Conservation (phyloP, 2,797 vertebrate genomes). For the Leuciscus waleckii region DNA sequence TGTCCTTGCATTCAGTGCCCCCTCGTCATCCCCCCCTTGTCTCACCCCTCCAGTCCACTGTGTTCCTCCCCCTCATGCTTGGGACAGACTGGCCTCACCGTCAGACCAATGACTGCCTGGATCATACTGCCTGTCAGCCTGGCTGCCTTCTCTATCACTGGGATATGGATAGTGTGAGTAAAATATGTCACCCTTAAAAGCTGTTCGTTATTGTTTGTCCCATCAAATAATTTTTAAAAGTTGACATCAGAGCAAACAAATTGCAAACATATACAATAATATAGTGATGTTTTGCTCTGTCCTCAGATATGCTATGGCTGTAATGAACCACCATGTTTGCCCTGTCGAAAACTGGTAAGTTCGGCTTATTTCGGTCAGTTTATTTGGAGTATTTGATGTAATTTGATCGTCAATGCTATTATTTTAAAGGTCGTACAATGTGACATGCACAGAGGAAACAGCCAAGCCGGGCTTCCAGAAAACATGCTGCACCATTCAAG, state of each 20-base stretch:
- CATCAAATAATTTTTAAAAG: not conserved
- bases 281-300: conserved; percentile 40
- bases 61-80: conserved; percentile 81
- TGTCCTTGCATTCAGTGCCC: conserved; percentile 64
- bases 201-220: not conserved
- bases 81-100: conserved; percentile 78
- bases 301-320: conserved; percentile 91
- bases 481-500: conserved; percentile 90
- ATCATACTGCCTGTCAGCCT: conserved; percentile 94
- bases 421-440: conserved; percentile 86
- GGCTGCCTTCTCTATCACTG: conserved; percentile 93
- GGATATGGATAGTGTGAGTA: conserved; percentile 97
- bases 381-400: not conserved
- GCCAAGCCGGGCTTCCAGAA: conserved; percentile 87
- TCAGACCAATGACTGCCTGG: conserved; percentile 95
- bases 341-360: conserved; percentile 93
- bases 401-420: not conserved
- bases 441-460: conserved; percentile 87
- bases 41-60: conserved; percentile 62
- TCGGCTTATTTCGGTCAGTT: conserved; percentile 1
- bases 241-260: not conserved
- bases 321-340: conserved; percentile 95
- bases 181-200: not conserved
- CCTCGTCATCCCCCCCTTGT: conserved; percentile 68
- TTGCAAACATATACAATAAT: not conserved